phyloP scores from a whole-genome alignment of 2,113 vertebrate species.

The Pedetes capensis region DNA sequence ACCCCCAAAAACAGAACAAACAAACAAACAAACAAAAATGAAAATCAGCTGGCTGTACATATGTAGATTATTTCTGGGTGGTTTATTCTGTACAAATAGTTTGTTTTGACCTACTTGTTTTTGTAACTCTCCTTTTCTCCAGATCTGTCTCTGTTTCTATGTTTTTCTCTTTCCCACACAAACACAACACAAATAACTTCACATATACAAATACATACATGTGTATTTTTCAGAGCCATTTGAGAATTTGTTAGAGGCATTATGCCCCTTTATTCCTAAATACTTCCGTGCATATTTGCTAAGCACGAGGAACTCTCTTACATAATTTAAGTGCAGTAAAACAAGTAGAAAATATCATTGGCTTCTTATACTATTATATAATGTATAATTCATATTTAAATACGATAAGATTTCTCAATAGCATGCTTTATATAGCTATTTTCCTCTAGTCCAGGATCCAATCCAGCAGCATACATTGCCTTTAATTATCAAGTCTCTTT shows the following conservation, averaged over 20 bases:
- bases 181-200: neutral
- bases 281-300: neutral
- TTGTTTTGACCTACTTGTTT: neutral
- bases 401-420: neutral
- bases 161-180: neutral
- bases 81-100: neutral
- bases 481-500: conserved; percentile 31
- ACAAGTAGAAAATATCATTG: neutral
- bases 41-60: neutral
- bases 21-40: too few relatives aligned
- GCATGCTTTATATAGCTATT: neutral
- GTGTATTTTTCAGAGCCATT: neutral
- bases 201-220: neutral
- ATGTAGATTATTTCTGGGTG: neutral
- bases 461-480: neutral
- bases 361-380: neutral
- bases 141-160: neutral
- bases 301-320: neutral
- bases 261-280: neutral
- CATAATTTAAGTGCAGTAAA: neutral
- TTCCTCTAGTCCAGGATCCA: neutral
- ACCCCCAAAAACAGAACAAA: too few relatives aligned
- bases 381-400: neutral
- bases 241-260: neutral
- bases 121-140: neutral